Evolutionary conservation across 2,888 invertebrate genomes (phyloP).

Genomic region (Caenorhabditis sulstoni): DNA sequence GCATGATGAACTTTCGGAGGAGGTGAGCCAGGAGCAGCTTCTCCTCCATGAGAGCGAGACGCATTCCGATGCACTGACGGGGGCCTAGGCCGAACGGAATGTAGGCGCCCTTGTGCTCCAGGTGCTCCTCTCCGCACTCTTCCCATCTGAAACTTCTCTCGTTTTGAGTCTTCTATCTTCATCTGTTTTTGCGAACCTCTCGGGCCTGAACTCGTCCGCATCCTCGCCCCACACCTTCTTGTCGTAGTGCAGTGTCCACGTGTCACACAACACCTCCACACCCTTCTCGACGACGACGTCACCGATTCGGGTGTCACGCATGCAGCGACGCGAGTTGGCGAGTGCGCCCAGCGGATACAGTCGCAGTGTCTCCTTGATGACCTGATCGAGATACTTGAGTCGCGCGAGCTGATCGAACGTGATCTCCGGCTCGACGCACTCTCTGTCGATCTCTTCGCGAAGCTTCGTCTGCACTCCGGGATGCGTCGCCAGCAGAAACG

Average conservation of each 20-base stretch:
- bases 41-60: conserved; percentile 74
- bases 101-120: conserved; percentile 56
- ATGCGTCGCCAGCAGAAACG: conserved; percentile 82
- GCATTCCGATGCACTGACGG: conserved; percentile 72
- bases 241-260: conserved; percentile 42
- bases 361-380: conserved; percentile 65
- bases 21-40: conserved; percentile 70
- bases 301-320: conserved; percentile 67
- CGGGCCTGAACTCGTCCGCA: conserved; percentile 60
- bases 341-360: conserved; percentile 62
- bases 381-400: conserved; percentile 65
- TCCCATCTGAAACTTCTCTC: conserved; percentile 58
- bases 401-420: conserved; percentile 56
- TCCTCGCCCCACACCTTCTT: conserved; percentile 67
- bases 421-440: conserved; percentile 51
- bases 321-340: conserved; percentile 44
- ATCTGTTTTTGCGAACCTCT: conserved; percentile 46
- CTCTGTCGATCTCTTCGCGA: conserved; percentile 61
- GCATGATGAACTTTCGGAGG: conserved; percentile 63
- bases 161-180: conserved; percentile 30
- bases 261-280: conserved; percentile 56
- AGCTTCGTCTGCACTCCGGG: conserved; percentile 70
- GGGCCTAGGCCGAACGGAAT: conserved; percentile 67
- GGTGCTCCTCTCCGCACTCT: too few species aligned
- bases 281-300: conserved; percentile 64